Percentiles rank a stretch among this genome's conserved stretches.
phyloP scores from a whole-genome alignment of 2,888 invertebrate species.

The Bellardia bayeri region DNA sequence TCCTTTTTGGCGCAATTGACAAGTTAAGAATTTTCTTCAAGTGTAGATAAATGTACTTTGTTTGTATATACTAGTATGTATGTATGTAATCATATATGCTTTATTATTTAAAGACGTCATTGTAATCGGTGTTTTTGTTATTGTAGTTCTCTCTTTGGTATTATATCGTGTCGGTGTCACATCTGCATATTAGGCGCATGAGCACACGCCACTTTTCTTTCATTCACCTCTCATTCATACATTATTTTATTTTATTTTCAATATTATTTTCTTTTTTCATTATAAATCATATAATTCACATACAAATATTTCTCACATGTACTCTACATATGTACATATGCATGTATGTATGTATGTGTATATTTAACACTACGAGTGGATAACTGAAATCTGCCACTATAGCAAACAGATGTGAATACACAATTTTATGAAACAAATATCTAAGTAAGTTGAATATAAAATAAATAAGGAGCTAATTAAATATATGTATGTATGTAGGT shows the following conservation, averaged over 20 bases:
- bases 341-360: conserved; percentile 5
- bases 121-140: conserved; percentile 13
- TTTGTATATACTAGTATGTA: not conserved
- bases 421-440: not conserved
- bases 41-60: conserved; percentile 14
- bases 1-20: too few species aligned
- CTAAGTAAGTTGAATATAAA: not conserved
- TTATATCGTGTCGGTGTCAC: conserved; percentile 65
- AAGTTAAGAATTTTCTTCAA: not conserved
- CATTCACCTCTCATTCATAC: not conserved
- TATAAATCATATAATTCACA: conserved; percentile 20
- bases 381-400: conserved; percentile 33
- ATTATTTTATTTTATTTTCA: not conserved
- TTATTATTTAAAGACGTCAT: conserved; percentile 45
- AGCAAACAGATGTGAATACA: conserved; percentile 11
- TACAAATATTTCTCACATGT: conserved; percentile 25
- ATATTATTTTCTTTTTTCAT: conserved; percentile 10
- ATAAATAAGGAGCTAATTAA: conserved; percentile 56
- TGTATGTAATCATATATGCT: not conserved
- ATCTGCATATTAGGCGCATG: conserved; percentile 69
- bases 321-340: not conserved
- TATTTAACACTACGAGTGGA: too few species aligned
- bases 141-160: conserved; percentile 29
- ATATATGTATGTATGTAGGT: not conserved
- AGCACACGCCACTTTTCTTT: conserved; percentile 68